phyloP scores from a whole-genome alignment of 2,888 invertebrate genomes.

The Cistogaster globosa region DNA sequence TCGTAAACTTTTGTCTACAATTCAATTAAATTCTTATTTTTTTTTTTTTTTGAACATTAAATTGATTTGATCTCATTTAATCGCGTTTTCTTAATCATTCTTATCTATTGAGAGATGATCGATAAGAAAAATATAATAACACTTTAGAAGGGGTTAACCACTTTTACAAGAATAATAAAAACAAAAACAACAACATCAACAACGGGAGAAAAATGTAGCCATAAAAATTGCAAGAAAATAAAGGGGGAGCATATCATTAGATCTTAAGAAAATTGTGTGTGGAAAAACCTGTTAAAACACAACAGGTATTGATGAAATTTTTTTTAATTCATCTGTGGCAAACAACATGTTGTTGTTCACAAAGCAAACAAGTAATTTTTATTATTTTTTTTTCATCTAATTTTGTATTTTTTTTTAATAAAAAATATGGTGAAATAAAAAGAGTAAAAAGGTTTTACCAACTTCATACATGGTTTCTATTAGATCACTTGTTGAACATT shows the following conservation, averaged over 20 bases:
- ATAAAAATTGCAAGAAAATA: slow-evolving; percentile 16
- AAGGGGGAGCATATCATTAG: slow-evolving; percentile 58
- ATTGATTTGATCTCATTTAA: slow-evolving; percentile 27
- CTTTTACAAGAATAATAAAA: neutral
- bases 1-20: slow-evolving; percentile 57
- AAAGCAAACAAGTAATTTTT: slow-evolving; percentile 43
- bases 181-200: too few relatives aligned
- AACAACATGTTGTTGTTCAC: slow-evolving; percentile 19
- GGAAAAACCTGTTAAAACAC: slow-evolving; percentile 56
- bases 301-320: slow-evolving; percentile 55
- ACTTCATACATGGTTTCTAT: slow-evolving; percentile 67
- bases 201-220: slow-evolving; percentile 3
- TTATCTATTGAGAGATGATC: slow-evolving; percentile 36
- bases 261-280: slow-evolving; percentile 49
- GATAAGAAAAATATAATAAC: slow-evolving; percentile 60
- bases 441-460: slow-evolving; percentile 42
- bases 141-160: slow-evolving; percentile 51
- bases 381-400: neutral
- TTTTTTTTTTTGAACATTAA: slow-evolving; percentile 3
- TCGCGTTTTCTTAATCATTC: slow-evolving; percentile 45
- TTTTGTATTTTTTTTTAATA: neutral
- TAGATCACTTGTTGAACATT: slow-evolving; percentile 50
- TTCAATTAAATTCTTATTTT: slow-evolving; percentile 23
- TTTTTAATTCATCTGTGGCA: slow-evolving; percentile 38
- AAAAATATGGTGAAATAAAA: neutral